Evolutionary conservation across 1,140 invertebrate species (phyloP).

Genomic region (Catajapyx aquilonaris): DNA sequence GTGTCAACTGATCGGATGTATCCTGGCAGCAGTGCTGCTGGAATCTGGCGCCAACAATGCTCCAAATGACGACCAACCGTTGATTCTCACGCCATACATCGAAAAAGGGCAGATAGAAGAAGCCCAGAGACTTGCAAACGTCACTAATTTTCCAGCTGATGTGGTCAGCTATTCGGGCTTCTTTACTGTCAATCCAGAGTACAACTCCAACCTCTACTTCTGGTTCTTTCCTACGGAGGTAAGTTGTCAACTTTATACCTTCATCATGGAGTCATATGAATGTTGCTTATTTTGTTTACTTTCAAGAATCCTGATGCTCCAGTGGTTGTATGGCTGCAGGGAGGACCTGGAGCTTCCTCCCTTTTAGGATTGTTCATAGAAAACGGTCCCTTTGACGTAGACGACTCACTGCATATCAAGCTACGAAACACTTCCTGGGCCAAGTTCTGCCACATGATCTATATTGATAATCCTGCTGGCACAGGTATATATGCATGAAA

Average conservation of each 20-base stretch:
- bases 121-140: slow-evolving; percentile 12
- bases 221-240: slow-evolving; percentile 28
- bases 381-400: slow-evolving; percentile 51
- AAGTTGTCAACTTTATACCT: no score
- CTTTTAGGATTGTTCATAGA: slow-evolving; percentile 61
- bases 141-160: not conserved
- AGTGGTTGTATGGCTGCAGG: slow-evolving; percentile 64
- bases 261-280: no score
- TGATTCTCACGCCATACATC: slow-evolving; percentile 41
- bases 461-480: slow-evolving; percentile 72
- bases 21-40: no score
- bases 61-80: slow-evolving; percentile 33
- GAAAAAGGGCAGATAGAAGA: slow-evolving; percentile 32
- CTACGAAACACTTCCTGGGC: slow-evolving; percentile 50
- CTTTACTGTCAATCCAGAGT: slow-evolving; percentile 23
- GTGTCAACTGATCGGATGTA: no score
- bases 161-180: slow-evolving; percentile 21
- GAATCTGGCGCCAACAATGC: no score
- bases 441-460: slow-evolving; percentile 47
- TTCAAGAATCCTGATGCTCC: no score
- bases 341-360: slow-evolving; percentile 53
- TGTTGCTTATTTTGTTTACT: no score
- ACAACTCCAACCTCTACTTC: slow-evolving; percentile 27
- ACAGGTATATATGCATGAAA: slow-evolving; percentile 23
- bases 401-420: slow-evolving; percentile 28